A percentile compares a stretch with the other conserved stretches of the same genome.
Evolutionary conservation across 1,140 invertebrate genomes (phyloP).

Genomic region (Saccostrea glomerata): DNA sequence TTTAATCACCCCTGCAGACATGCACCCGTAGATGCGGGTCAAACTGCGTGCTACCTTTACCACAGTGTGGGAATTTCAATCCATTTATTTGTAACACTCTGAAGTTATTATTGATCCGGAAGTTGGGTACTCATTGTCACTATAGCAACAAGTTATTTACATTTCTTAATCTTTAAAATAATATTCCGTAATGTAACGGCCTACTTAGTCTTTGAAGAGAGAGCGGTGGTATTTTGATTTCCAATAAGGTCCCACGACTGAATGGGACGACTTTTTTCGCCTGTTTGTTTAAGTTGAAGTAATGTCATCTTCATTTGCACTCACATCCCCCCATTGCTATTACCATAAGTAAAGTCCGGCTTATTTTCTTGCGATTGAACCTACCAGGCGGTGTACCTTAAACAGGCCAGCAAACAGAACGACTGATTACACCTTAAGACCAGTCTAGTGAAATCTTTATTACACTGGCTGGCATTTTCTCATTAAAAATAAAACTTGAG

Average conservation of each 20-base stretch:
- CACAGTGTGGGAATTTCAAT: conserved; percentile 28
- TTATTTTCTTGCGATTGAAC: conserved; percentile 29
- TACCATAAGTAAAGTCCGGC: conserved; percentile 26
- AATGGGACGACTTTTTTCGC: conserved; percentile 11
- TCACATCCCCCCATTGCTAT: not conserved
- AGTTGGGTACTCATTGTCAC: conserved; percentile 20
- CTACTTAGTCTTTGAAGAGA: conserved; percentile 27
- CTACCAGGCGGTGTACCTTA: conserved; percentile 20
- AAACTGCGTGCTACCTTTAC: not conserved
- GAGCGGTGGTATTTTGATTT: conserved; percentile 5
- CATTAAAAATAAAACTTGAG: conserved; percentile 16
- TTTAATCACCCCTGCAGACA: not conserved
- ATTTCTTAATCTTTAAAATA: conserved; percentile 39
- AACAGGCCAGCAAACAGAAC: conserved; percentile 27
- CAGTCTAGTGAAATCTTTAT: conserved; percentile 18
- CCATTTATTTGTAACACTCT: conserved; percentile 25
- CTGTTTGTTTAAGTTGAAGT: conserved; percentile 28
- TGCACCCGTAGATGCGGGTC: not conserved
- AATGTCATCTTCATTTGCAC: conserved; percentile 21
- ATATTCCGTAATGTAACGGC: conserved; percentile 33
- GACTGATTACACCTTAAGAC: conserved; percentile 2
- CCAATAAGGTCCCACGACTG: conserved; percentile 26
- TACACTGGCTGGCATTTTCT: conserved; percentile 7
- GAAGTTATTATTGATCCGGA: conserved; percentile 31
- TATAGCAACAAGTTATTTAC: conserved; percentile 35